Conservation (phyloP, 2,797 vertebrate genomes). For the Australoheros facetus region DNA sequence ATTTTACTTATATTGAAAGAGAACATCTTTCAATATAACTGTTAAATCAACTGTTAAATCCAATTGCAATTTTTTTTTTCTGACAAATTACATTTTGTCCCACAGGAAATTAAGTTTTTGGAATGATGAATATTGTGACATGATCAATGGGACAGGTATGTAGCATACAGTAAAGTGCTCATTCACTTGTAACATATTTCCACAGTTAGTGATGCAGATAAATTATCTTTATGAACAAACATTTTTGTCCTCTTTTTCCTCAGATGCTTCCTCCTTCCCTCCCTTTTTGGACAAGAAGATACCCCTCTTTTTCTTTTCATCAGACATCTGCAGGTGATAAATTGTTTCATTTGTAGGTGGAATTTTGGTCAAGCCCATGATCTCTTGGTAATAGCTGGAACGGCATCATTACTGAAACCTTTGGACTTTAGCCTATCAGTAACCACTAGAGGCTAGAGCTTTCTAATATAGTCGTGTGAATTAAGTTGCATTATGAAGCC, state of each 20-base stretch:
- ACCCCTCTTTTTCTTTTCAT: constrained; percentile 87
- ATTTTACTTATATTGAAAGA: not conserved
- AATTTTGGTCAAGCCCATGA: not conserved
- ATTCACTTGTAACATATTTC: not conserved
- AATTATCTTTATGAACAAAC: not conserved
- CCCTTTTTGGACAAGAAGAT: constrained; percentile 85
- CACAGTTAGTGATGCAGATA: not conserved
- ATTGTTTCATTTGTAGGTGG: not conserved
- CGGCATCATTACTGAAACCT: not conserved
- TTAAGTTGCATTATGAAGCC: not conserved
- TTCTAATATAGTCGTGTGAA: constrained; percentile 2
- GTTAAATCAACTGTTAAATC: not conserved
- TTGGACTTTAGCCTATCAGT: constrained; percentile 11
- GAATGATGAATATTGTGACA: constrained; percentile 84
- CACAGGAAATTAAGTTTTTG: constrained; percentile 81
- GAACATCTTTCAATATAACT: not conserved
- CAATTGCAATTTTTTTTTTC: not conserved
- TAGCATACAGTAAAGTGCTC: not conserved
- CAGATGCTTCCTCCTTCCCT: constrained; percentile 91
- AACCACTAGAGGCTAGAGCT: constrained; percentile 69
- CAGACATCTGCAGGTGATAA: constrained; percentile 95
- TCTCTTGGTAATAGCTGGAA: not conserved
- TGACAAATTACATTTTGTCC: constrained; percentile 14
- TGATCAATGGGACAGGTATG: constrained; percentile 94
- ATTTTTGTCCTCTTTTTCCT: constrained; percentile 1